These are phyloP conservation scores for Varanus salvator DNA, from an alignment of 2,113 vertebrate genomes.

Conservation along the genomic window DNA sequence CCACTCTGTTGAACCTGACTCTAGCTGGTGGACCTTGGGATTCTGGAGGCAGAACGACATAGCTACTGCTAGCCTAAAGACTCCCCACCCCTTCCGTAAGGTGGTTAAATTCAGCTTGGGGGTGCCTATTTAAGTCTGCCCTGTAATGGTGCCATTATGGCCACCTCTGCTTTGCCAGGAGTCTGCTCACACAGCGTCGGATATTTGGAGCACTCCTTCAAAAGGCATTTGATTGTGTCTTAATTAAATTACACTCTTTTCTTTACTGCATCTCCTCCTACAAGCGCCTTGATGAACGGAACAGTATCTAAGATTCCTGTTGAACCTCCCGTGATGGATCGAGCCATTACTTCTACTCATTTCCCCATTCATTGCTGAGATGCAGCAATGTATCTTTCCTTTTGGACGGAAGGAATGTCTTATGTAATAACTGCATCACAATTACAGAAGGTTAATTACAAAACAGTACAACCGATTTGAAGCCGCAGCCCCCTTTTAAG, in stretches of 20 bases:
- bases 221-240: too few relatives aligned
- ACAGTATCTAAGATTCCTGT: conserved; percentile 66
- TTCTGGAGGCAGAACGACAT: too few relatives aligned
- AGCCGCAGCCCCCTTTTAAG: conserved; percentile 53
- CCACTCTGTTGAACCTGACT: too few relatives aligned
- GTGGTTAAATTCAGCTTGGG: conserved; percentile 15
- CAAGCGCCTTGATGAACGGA: conserved; percentile 67
- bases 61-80: too few relatives aligned
- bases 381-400: conserved; percentile 43
- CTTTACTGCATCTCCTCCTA: conserved; percentile 60
- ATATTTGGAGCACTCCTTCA: not conserved
- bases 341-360: conserved; percentile 53
- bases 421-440: conserved; percentile 18
- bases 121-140: not conserved
- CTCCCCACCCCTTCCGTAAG: not conserved
- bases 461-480: conserved; percentile 21
- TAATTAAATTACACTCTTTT: conserved; percentile 56
- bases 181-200: too few relatives aligned
- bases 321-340: conserved; percentile 61
- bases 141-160: not conserved
- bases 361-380: conserved; percentile 59
- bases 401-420: conserved; percentile 52
- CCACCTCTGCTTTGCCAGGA: too few relatives aligned
- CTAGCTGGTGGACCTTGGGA: too few relatives aligned
- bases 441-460: conserved; percentile 54